phyloP scores from a whole-genome alignment of 2,888 invertebrate species.

The Temnothorax ravouxi region DNA sequence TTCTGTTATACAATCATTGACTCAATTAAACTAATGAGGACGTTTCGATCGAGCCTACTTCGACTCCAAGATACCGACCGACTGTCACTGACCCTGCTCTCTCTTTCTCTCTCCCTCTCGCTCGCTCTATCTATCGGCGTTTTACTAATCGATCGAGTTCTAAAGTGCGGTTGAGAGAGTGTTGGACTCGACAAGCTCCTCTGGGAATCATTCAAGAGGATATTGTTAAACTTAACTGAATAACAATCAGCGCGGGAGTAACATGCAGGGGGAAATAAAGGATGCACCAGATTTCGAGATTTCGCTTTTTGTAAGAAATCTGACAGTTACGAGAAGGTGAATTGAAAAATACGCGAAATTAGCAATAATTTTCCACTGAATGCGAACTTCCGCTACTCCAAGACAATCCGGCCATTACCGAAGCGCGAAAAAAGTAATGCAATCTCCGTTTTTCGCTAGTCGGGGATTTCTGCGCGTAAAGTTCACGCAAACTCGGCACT shows the following conservation, averaged over 20 bases:
- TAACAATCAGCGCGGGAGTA: background rate
- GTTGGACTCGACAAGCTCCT: slow-evolving; percentile 5
- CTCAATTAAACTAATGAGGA: slow-evolving; percentile 71
- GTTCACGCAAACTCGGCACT: slow-evolving; percentile 40
- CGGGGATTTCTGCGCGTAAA: slow-evolving; percentile 29
- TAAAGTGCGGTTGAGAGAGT: slow-evolving; percentile 31
- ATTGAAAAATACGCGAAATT: background rate
- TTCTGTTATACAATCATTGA: slow-evolving; percentile 54
- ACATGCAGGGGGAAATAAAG: background rate
- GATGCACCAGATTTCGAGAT: background rate
- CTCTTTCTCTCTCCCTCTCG: slow-evolving; percentile 7
- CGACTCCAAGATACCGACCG: slow-evolving; percentile 38
- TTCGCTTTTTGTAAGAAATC: background rate
- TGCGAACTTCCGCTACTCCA: background rate
- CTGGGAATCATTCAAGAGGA: slow-evolving; percentile 1
- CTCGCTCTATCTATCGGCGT: slow-evolving; percentile 11
- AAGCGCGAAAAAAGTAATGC: slow-evolving; percentile 8
- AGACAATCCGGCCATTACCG: slow-evolving; percentile 10
- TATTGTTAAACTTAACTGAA: slow-evolving; percentile 21
- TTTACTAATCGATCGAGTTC: slow-evolving; percentile 16
- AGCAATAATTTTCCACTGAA: slow-evolving; percentile 1
- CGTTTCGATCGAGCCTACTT: slow-evolving; percentile 55
- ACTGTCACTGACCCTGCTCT: slow-evolving; percentile 55
- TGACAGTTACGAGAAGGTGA: background rate
- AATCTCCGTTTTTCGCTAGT: slow-evolving; percentile 29